A percentile compares a stretch with the other conserved stretches of the same genome.
phyloP scores from a whole-genome alignment of 2,888 invertebrate genomes.

The Caenorhabditis afra region DNA sequence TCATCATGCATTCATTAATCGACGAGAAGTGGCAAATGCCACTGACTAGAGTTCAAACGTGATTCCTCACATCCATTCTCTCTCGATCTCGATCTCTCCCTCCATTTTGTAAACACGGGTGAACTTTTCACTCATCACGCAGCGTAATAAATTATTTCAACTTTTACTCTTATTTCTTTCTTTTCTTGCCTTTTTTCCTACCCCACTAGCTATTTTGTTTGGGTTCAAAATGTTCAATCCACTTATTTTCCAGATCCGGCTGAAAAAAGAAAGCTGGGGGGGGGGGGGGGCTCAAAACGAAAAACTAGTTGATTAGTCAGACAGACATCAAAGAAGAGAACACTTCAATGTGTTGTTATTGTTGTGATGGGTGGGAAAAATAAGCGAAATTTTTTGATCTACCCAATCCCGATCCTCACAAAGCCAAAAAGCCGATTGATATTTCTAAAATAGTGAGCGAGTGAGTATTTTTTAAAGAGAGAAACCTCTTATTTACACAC shows the following conservation, averaged over 20 bases:
- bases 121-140: background rate
- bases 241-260: too few relatives aligned
- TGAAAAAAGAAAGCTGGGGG: too few relatives aligned
- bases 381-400: constrained; percentile 29
- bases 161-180: background rate
- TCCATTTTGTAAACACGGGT: too few relatives aligned
- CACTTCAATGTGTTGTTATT: too few relatives aligned
- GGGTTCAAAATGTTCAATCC: too few relatives aligned
- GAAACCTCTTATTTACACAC: constrained; percentile 50
- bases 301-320: too few relatives aligned
- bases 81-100: background rate
- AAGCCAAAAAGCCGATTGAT: constrained; percentile 9
- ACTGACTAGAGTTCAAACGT: constrained; percentile 16
- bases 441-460: background rate
- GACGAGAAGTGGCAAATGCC: constrained; percentile 1
- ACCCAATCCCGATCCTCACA: background rate
- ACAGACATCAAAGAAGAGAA: too few relatives aligned
- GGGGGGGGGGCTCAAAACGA: too few relatives aligned
- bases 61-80: background rate
- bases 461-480: background rate
- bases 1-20: constrained; percentile 11
- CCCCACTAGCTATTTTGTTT: too few relatives aligned
- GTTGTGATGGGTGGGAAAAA: too few relatives aligned
- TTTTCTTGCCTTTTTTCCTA: background rate
- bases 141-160: constrained; percentile 18